These are phyloP conservation scores for Cryptocephalus primarius DNA, from an alignment of 2,888 invertebrate species.

Conservation along the genomic window DNA sequence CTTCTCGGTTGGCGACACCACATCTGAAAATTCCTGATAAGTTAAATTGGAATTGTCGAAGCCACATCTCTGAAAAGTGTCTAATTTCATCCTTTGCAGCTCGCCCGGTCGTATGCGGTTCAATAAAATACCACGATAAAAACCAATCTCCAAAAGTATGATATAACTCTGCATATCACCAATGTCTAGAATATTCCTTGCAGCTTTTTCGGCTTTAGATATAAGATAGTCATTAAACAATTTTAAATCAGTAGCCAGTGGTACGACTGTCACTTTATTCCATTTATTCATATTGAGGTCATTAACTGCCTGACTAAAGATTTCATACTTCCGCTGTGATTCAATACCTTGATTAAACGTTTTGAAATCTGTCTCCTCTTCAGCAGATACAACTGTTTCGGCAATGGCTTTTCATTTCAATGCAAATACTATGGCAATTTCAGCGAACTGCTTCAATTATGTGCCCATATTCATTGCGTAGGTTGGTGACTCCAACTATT, in stretches of 20 bases:
- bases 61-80: too few species aligned
- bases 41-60: slow-evolving; percentile 1
- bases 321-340: slow-evolving; percentile 8
- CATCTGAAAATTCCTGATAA: too few species aligned
- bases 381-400: slow-evolving; percentile 1
- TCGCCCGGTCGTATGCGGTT: slow-evolving; percentile 4
- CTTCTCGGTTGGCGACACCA: too few species aligned
- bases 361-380: slow-evolving; percentile 15
- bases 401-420: slow-evolving; percentile 4
- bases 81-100: not conserved
- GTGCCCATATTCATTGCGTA: slow-evolving; percentile 6
- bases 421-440: slow-evolving; percentile 4
- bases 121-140: slow-evolving; percentile 7
- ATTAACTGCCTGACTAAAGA: slow-evolving; percentile 8
- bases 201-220: slow-evolving; percentile 2
- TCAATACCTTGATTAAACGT: slow-evolving; percentile 14
- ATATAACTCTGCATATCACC: not conserved
- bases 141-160: slow-evolving; percentile 13
- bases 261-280: slow-evolving; percentile 12
- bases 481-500: slow-evolving; percentile 2
- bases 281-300: slow-evolving; percentile 12
- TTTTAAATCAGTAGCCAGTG: slow-evolving; percentile 9
- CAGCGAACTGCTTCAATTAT: slow-evolving; percentile 3
- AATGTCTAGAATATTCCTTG: not conserved
- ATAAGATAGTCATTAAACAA: slow-evolving; percentile 6